phyloP scores from a whole-genome alignment of 2,888 invertebrate genomes.

The Pseudococcus jackbeardsleyi region DNA sequence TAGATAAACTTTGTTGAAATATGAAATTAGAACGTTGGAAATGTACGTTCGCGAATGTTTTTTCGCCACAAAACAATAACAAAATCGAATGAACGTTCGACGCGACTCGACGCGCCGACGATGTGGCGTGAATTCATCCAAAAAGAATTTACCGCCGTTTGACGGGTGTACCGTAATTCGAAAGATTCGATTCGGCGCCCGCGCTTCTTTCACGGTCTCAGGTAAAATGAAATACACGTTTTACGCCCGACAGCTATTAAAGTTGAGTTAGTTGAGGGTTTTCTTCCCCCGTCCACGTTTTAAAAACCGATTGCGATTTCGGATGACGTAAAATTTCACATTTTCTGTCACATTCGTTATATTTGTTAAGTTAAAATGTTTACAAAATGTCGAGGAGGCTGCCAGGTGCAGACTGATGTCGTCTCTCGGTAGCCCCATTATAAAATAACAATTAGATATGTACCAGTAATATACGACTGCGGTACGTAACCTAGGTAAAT shows the following conservation, averaged over 20 bases:
- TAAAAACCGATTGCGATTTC: background rate
- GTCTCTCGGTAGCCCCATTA: background rate
- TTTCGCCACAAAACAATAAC: background rate
- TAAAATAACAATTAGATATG: constrained; percentile 29
- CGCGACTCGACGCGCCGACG: too few relatives aligned
- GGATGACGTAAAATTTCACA: constrained; percentile 29
- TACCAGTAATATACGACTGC: too few relatives aligned
- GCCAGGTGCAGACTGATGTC: background rate
- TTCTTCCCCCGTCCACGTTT: background rate
- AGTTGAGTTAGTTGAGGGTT: background rate
- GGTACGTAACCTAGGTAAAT: too few relatives aligned
- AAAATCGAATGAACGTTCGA: background rate
- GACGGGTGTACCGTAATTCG: background rate
- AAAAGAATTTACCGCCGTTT: background rate
- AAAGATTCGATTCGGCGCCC: background rate
- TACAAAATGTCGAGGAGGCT: background rate
- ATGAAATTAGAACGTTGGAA: background rate
- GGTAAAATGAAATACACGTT: constrained; percentile 1
- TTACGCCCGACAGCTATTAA: constrained; percentile 40
- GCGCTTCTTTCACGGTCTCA: background rate
- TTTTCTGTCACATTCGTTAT: background rate
- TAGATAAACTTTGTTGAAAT: background rate
- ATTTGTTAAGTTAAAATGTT: background rate
- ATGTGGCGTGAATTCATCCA: background rate
- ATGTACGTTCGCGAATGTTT: background rate